These are phyloP conservation scores for Phenganax stokvisi DNA, from an alignment of 92 coral and sea anemone genomes.

Conservation along the genomic window DNA sequence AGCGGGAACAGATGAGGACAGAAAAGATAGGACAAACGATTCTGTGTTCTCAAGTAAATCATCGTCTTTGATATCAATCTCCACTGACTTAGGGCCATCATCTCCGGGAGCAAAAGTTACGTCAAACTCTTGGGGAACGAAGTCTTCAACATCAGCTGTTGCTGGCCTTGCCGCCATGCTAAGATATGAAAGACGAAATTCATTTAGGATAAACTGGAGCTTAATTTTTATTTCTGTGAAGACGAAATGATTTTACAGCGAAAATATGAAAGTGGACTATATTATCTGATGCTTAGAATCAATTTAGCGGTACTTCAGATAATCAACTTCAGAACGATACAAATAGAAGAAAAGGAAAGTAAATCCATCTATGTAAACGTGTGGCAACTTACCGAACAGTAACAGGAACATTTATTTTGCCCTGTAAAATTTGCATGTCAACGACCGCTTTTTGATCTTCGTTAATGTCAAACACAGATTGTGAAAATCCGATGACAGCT, in stretches of 20 bases:
- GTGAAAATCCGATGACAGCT: background rate
- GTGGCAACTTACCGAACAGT: constrained; percentile 17
- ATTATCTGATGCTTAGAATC: too few relatives aligned
- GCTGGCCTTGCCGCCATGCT: background rate
- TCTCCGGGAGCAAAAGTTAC: constrained; percentile 1
- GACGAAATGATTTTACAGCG: too few relatives aligned
- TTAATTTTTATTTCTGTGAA: too few relatives aligned
- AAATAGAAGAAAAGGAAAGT: too few relatives aligned
- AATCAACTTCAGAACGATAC: too few relatives aligned
- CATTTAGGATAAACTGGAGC: background rate
- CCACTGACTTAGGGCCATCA: background rate
- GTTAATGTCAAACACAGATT: background rate
- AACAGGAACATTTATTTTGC: background rate
- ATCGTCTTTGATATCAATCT: background rate
- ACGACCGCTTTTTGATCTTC: constrained; percentile 7
- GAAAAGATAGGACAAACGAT: background rate
- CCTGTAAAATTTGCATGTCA: background rate
- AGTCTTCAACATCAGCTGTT: background rate
- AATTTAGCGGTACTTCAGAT: too few relatives aligned
- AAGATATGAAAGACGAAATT: background rate
- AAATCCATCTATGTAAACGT: too few relatives aligned
- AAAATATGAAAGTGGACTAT: too few relatives aligned
- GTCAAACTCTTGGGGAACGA: background rate
- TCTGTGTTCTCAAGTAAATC: background rate
- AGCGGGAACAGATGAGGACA: background rate